Evolutionary conservation across 2,888 invertebrate genomes (phyloP).

Genomic region (Flabesymbios commensalis): DNA sequence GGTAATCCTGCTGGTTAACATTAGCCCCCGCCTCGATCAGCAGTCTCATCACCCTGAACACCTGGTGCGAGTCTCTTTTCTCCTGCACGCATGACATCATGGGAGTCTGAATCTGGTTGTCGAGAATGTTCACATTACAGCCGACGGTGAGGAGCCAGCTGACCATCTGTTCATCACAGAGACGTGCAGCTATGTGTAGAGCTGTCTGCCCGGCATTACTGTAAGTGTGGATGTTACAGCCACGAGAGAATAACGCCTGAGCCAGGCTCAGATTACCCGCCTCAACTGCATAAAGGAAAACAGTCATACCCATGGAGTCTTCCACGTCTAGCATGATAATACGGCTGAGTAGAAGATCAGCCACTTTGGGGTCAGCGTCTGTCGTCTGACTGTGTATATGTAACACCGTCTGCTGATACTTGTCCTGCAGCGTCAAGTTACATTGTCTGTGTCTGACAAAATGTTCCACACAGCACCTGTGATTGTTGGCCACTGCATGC

Average conservation of each 20-base stretch:
- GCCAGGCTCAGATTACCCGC: slow-evolving; percentile 14
- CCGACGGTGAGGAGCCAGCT: slow-evolving; percentile 19
- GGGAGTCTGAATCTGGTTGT: slow-evolving; percentile 17
- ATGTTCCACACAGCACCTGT: neutral
- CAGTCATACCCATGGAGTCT: slow-evolving; percentile 18
- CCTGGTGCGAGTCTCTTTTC: slow-evolving; percentile 5
- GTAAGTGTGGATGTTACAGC: slow-evolving; percentile 12
- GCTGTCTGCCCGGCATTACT: slow-evolving; percentile 6
- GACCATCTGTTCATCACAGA: slow-evolving; percentile 15
- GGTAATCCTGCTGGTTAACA: slow-evolving; percentile 18
- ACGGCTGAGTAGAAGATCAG: slow-evolving; percentile 4
- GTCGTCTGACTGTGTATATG: neutral
- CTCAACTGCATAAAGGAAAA: slow-evolving; percentile 23
- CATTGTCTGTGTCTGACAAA: neutral
- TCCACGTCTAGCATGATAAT: slow-evolving; percentile 16
- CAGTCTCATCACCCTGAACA: slow-evolving; percentile 19
- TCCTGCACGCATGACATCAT: slow-evolving; percentile 23
- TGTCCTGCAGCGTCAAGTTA: neutral
- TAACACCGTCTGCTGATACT: neutral
- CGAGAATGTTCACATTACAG: slow-evolving; percentile 8
- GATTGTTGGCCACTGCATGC: neutral
- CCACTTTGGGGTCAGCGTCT: too few species aligned
- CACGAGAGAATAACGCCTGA: slow-evolving; percentile 4
- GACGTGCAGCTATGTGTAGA: slow-evolving; percentile 19
- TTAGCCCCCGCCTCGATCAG: slow-evolving; percentile 15